Conservation (phyloP, 2,113 vertebrate genomes). For the Hoplias malabaricus region DNA sequence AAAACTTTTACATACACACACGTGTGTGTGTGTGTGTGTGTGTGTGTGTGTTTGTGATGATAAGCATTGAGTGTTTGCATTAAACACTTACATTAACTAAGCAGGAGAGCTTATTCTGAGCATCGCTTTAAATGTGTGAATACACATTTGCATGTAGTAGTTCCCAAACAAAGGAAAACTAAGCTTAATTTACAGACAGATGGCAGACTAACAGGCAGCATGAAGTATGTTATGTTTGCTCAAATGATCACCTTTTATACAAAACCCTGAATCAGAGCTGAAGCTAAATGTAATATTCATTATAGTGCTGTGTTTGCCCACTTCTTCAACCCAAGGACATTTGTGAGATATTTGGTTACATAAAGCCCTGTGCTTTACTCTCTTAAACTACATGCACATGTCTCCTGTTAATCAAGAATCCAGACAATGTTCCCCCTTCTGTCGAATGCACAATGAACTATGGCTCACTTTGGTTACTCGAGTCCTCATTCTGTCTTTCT, state of each 20-base stretch:
- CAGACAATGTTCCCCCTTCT: background rate
- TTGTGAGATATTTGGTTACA: background rate
- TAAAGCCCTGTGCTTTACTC: background rate
- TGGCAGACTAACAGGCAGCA: background rate
- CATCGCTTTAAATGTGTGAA: background rate
- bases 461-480: background rate
- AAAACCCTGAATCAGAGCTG: background rate
- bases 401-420: background rate
- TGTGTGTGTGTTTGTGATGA: too few species aligned
- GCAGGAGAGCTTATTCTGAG: background rate
- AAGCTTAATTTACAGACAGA: background rate
- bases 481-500: background rate
- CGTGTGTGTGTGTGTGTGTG: too few species aligned
- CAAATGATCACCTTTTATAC: background rate
- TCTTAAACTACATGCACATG: background rate
- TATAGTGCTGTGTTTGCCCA: background rate
- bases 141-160: background rate
- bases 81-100: too few species aligned
- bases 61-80: too few species aligned
- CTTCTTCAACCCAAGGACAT: constrained; percentile 4
- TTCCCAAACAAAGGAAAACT: background rate
- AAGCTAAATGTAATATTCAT: background rate
- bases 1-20: too few species aligned
- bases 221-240: background rate
- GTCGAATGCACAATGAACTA: constrained; percentile 8